Evolutionary conservation across 2,797 vertebrate genomes (phyloP).

Genomic region (Arnoldichthys spilopterus): DNA sequence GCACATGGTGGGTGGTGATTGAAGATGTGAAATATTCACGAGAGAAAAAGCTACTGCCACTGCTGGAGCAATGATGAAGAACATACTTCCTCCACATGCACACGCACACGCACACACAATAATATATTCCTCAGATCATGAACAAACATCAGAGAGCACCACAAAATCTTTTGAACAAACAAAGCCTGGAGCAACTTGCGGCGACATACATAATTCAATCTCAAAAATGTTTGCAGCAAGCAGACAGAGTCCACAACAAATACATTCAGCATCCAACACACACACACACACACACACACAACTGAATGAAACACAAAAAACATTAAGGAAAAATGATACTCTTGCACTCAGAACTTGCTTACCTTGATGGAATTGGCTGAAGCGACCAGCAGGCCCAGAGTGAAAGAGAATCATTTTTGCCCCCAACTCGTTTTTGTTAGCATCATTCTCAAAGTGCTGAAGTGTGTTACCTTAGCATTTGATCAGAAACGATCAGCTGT

Average conservation of each 20-base stretch:
- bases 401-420: not conserved
- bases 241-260: not conserved
- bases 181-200: conserved; percentile 20
- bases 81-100: not conserved
- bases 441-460: not conserved
- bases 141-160: not conserved
- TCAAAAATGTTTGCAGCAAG: not conserved
- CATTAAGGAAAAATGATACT: not conserved
- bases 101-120: conserved; percentile 21
- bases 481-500: conserved; percentile 24
- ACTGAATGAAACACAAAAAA: not conserved
- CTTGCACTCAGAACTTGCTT: not conserved
- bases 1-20: conserved; percentile 47
- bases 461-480: conserved; percentile 11
- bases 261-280: not conserved
- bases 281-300: not conserved
- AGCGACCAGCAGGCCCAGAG: not conserved
- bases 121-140: conserved; percentile 9
- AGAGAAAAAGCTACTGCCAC: conserved; percentile 38
- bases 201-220: not conserved
- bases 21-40: conserved; percentile 58
- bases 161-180: conserved; percentile 14
- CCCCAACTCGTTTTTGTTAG: not conserved
- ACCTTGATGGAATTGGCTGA: not conserved
- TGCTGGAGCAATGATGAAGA: conserved; percentile 31